Evolutionary conservation across 1,140 invertebrate genomes (phyloP), one percentile per base, ranked within the genome.

Genomic region (Trachymyrmex septentrionalis): DNA sequence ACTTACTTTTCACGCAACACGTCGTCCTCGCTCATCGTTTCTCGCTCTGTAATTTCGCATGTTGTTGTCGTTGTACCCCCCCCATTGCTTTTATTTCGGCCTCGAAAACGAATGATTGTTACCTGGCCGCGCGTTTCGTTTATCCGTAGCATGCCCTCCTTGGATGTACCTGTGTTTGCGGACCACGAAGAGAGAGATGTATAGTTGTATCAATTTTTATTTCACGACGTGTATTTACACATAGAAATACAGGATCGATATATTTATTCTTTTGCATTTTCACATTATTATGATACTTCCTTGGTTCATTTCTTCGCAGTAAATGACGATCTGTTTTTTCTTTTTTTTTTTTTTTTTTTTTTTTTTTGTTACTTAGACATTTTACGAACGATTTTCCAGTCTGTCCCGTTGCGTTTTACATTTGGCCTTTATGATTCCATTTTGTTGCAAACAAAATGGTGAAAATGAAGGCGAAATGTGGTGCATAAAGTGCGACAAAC

Each of bases 61-160:
- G 77, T 38, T 55, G 21, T 50, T 81, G 48, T 69, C 24, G 34
- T 86, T 86, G 75, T n/a, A 10, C 3, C 44, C 27, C 0, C 7
- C 24, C 27, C 1, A 10, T 9, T 14, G 73, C 3, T 24, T 59
- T 27, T 76, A 57, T 38, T 76, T 76, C 2, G 14, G 4, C n/a
- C 21, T 16, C 10, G 10, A 53, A 19, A 38, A 27, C 14, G 77
- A 69, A 81, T 71, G 77, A 81, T 27, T 44, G 44, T 57, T 71
- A 64, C 77, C 48, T 81, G 77, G 77, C n/a, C 77, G 12, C 48
- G 9, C 30, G 48, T 69, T 69, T 71, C n/a, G n/a, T 48, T 78
- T 66, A 30, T n/a, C 5, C 59, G 75, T 53, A 34, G 77, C 77
- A 81, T 81, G 77, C 2, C 10, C 10, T 24, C 4, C 30, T 55